phyloP scores from a whole-genome alignment of 2,113 vertebrate species.

The Cavia porcellus region DNA sequence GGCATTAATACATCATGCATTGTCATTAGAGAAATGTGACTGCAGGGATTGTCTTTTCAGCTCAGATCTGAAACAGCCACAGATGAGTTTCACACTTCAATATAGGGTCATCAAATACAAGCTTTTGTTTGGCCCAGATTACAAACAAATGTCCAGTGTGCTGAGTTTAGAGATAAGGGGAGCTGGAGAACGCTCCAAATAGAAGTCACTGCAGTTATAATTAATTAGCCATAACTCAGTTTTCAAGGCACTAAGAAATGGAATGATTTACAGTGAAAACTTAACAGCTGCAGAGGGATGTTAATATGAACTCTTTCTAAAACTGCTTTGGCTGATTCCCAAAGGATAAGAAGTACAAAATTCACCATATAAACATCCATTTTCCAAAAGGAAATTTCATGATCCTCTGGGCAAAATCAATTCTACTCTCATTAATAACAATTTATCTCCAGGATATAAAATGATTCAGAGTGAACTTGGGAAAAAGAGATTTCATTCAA shows the following conservation, averaged over 20 bases:
- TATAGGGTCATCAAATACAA: not conserved
- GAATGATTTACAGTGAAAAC: not conserved
- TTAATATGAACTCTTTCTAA: not conserved
- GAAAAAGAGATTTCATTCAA: not conserved
- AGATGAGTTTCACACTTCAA: not conserved
- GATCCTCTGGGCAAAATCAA: not conserved
- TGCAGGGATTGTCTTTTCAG: not conserved
- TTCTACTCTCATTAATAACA: not conserved
- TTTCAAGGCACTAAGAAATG: not conserved
- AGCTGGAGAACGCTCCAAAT: not conserved
- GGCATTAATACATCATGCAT: fast-evolving
- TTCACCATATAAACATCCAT: not conserved
- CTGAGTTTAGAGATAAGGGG: not conserved
- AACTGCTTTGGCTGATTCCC: not conserved
- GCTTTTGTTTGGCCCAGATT: not conserved
- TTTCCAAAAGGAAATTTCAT: not conserved
- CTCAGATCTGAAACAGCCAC: not conserved
- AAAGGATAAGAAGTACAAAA: not conserved
- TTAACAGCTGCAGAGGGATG: not conserved
- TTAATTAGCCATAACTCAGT: not conserved
- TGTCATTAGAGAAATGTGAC: not conserved
- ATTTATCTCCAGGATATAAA: not conserved
- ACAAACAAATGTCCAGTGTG: not conserved
- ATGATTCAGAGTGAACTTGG: not conserved
- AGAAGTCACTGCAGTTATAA: not conserved